Conservation (phyloP, 2,113 vertebrate genomes). For the Sebastes fasciatus region DNA sequence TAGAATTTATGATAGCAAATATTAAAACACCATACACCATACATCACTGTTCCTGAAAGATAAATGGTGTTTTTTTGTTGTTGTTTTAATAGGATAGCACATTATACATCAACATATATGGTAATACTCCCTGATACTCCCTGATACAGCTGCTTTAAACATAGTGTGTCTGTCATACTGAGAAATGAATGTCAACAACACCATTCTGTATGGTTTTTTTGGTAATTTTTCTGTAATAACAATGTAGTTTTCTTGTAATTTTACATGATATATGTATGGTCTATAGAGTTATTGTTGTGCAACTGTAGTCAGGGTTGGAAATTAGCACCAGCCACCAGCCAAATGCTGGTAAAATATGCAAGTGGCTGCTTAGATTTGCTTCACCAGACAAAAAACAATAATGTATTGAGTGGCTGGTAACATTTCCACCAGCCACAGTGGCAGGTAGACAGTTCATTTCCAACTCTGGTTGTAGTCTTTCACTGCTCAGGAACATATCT, state of each 20-base stretch:
- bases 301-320: background rate
- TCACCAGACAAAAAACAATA: too few species aligned
- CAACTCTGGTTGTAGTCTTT: background rate
- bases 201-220: background rate
- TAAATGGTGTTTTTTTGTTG: background rate
- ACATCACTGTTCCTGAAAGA: constrained; percentile 1
- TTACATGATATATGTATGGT: background rate
- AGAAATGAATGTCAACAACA: background rate
- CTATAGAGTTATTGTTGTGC: background rate
- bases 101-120: background rate
- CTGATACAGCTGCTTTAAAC: background rate
- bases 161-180: background rate
- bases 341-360: too few species aligned
- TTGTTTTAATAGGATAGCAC: background rate
- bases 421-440: too few species aligned
- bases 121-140: too few species aligned
- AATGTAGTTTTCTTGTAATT: background rate
- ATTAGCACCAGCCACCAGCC: too few species aligned
- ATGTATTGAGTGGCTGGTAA: too few species aligned
- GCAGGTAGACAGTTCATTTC: too few species aligned
- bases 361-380: too few species aligned
- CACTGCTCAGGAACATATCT: background rate
- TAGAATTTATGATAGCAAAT: background rate
- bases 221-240: background rate
- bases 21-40: background rate